Evolutionary conservation across 1,140 invertebrate species (phyloP), one percentile per base, ranked within the genome.

Genomic region (Cardiocondyla obscurior): DNA sequence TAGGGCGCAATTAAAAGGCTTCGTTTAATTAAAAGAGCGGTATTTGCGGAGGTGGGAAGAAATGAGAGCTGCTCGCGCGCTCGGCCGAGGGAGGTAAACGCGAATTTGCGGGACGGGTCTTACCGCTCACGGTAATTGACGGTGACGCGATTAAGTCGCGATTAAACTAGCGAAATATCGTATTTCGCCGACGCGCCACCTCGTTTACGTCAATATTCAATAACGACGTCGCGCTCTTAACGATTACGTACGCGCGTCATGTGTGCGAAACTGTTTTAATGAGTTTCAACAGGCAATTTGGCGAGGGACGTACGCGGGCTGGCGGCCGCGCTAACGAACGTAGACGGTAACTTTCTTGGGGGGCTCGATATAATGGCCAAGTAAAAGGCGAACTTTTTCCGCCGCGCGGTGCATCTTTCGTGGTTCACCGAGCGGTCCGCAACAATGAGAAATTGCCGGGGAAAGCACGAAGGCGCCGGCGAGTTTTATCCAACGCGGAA

Each of bases 211-310:
- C 46, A 39, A 67, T 55, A 79, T 79, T 79, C 46, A 67, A 79
- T 79, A 77, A 67, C 22, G 60, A 25, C 33, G 30, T 12, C 42
- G 28, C 44, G 73, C 42, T 77, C 65, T 77, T 65, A 77, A 65
- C 30, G 73, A 49, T 76, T 30, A 64, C 16, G 14, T 25, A 65
- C 58, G n/a, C 19, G 30, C 44, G 16, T n/a, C 74, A n/a, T 19
- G 74, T 39, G 46, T 42, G 62, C 22, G 62, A 55, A 69, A 79
- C 46, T 53, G 62, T 79, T 79, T 42, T 79, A 69, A 79, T 79
- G 62, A 79, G 74, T 79, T 79, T 79, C 49, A 69, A 79, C 74
- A 53, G 42, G 62, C 60, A 53, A 79, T 67, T 53, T 67, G 55
- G 49, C 33, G 44, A 10, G 4, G 25, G 28, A 12, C 39, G 16